These are phyloP conservation scores for Suillia variegata DNA, from an alignment of 2,888 invertebrate species.

Conservation along the genomic window DNA sequence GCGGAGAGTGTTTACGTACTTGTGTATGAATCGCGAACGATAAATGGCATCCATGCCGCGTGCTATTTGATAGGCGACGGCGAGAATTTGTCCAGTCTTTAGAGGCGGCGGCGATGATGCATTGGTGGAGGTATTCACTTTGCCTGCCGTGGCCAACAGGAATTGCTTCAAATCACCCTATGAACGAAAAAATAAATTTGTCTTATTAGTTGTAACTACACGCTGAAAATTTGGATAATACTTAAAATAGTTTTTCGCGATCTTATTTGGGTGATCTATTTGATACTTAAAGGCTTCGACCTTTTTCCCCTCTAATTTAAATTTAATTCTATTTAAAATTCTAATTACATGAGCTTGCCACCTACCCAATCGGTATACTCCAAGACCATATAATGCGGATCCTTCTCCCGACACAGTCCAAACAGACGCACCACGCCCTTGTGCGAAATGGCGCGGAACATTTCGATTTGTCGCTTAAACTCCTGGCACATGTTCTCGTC, in stretches of 20 bases:
- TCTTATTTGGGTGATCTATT: conserved; percentile 6
- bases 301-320: too few relatives aligned
- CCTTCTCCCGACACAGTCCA: conserved; percentile 81
- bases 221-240: conserved; percentile 16
- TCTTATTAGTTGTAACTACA: too few relatives aligned
- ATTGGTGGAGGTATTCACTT: conserved; percentile 51
- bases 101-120: conserved; percentile 65
- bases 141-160: conserved; percentile 67
- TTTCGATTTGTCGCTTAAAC: conserved; percentile 86
- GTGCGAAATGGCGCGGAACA: conserved; percentile 83
- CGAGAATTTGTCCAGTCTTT: conserved; percentile 69
- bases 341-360: too few relatives aligned
- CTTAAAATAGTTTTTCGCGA: conserved; percentile 6
- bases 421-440: conserved; percentile 78
- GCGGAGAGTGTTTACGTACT: conserved; percentile 56
- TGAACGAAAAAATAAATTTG: not conserved
- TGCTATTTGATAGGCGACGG: conserved; percentile 77
- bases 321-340: too few relatives aligned
- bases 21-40: conserved; percentile 79
- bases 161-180: conserved; percentile 93
- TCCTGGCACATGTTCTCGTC: conserved; percentile 80
- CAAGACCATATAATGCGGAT: conserved; percentile 86
- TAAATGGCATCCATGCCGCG: conserved; percentile 81
- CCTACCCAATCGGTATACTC: conserved; percentile 93
- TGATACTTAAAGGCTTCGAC: too few relatives aligned